These are phyloP conservation scores for Drosophila busckii DNA, from an alignment of 1,140 invertebrate species.

Conservation along the genomic window DNA sequence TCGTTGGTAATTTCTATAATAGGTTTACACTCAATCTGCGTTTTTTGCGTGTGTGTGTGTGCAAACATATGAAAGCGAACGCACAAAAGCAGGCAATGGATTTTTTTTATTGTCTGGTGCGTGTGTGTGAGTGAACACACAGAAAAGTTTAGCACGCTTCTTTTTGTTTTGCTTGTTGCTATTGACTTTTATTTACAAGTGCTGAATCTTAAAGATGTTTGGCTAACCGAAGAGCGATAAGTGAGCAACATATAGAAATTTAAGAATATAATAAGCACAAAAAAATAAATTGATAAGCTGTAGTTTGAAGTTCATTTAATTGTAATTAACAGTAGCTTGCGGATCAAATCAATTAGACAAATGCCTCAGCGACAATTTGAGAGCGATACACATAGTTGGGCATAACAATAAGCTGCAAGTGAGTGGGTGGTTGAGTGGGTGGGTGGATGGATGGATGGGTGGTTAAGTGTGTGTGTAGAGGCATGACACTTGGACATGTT, in stretches of 20 bases:
- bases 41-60: background rate
- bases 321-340: constrained; percentile 2
- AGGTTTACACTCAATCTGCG: constrained; percentile 71
- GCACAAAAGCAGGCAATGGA: constrained; percentile 8
- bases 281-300: too few relatives aligned
- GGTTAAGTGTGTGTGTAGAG: background rate
- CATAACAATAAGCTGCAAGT: constrained; percentile 5
- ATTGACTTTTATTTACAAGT: too few relatives aligned
- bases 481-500: constrained; percentile 10
- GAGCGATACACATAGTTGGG: background rate
- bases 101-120: background rate
- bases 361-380: background rate
- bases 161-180: too few relatives aligned
- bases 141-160: too few relatives aligned
- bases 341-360: constrained; percentile 33
- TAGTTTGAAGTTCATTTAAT: too few relatives aligned
- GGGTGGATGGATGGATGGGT: background rate
- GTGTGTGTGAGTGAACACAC: background rate
- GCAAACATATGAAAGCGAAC: background rate
- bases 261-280: too few relatives aligned
- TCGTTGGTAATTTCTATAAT: constrained; percentile 72
- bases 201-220: too few relatives aligned
- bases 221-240: too few relatives aligned
- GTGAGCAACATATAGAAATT: too few relatives aligned
- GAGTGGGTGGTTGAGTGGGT: background rate